phyloP scores from a whole-genome alignment of 2,113 vertebrate species.

The Salminus brasiliensis region DNA sequence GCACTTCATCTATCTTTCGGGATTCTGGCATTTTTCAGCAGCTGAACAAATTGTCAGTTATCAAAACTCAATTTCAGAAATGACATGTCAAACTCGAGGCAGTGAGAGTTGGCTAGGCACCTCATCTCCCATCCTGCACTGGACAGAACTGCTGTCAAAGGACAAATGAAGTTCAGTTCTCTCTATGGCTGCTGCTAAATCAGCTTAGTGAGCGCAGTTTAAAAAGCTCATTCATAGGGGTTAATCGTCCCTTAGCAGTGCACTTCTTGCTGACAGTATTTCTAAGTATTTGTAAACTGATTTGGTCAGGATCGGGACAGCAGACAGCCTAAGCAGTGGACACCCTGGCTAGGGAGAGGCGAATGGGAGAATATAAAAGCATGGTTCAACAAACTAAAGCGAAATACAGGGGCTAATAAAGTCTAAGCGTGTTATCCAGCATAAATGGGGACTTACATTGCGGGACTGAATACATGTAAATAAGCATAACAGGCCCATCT shows the following conservation, averaged over 20 bases:
- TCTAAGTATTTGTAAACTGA: constrained; percentile 73
- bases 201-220: constrained; percentile 59
- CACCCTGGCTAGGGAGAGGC: neutral
- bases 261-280: constrained; percentile 70
- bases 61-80: constrained; percentile 83
- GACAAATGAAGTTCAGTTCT: constrained; percentile 70
- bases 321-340: constrained; percentile 29
- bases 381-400: neutral
- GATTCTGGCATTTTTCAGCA: constrained; percentile 78
- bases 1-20: constrained; percentile 80
- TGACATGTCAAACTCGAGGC: constrained; percentile 75
- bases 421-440: constrained; percentile 1
- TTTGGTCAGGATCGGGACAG: constrained; percentile 75
- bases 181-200: constrained; percentile 49
- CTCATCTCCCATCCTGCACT: constrained; percentile 28
- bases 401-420: neutral
- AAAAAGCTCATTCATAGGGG: constrained; percentile 68
- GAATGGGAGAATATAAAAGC: neutral
- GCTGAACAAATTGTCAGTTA: constrained; percentile 82
- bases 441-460: neutral
- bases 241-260: constrained; percentile 69
- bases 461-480: neutral
- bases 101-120: constrained; percentile 26
- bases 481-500: neutral
- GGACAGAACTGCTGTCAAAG: constrained; percentile 42